phyloP scores from a whole-genome alignment of 1,140 invertebrate genomes.

The Lamellibrachia luymesi region DNA sequence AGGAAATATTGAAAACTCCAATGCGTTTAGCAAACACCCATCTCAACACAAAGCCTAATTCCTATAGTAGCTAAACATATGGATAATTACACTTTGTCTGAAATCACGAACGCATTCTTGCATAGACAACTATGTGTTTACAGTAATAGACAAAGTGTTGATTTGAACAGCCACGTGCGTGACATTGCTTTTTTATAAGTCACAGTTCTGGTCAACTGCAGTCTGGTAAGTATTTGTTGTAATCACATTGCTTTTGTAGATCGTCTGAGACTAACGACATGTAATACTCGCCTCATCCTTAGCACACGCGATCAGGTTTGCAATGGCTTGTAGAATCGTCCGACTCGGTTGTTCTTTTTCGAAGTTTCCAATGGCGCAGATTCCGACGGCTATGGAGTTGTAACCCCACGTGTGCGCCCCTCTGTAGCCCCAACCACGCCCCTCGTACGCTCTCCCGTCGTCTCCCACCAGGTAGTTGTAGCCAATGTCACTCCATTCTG shows the following conservation, averaged over 20 bases:
- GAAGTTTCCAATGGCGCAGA: conserved; percentile 17
- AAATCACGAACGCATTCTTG: no score
- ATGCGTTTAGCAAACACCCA: no score
- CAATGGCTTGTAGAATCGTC: neutral
- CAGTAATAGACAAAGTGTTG: no score
- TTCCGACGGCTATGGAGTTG: conserved; percentile 68
- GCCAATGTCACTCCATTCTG: conserved; percentile 68
- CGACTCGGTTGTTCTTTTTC: neutral
- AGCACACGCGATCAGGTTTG: neutral
- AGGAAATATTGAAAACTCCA: no score
- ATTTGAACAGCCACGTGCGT: no score
- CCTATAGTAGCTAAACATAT: no score
- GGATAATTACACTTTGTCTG: no score
- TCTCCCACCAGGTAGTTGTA: conserved; percentile 77
- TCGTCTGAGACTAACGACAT: neutral
- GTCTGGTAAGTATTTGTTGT: no score
- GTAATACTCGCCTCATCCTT: neutral
- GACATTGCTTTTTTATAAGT: no score
- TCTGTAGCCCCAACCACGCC: conserved; percentile 68
- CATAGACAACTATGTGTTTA: no score
- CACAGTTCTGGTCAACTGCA: no score
- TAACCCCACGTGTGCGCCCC: conserved; percentile 70
- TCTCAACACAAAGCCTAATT: no score
- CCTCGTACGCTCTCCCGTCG: conserved; percentile 74
- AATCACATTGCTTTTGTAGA: neutral